phyloP scores from a whole-genome alignment of 2,113 vertebrate species.

The Mustela nigripes region DNA sequence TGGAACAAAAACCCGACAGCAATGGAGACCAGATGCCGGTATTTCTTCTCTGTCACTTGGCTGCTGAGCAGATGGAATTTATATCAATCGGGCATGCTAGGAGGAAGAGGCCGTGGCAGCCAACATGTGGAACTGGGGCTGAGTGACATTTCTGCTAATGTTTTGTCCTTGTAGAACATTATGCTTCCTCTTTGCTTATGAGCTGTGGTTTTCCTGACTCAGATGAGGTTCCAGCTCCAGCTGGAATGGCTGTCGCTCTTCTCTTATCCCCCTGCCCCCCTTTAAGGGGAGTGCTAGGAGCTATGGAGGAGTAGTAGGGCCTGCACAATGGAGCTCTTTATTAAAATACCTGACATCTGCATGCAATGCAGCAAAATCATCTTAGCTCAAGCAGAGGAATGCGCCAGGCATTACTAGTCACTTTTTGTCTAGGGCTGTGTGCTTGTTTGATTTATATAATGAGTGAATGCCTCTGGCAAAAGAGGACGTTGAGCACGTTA shows the following conservation, averaged over 20 bases:
- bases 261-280: conserved; percentile 82
- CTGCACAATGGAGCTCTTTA: conserved; percentile 94
- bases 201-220: conserved; percentile 99
- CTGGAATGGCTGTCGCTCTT: conserved; percentile 95
- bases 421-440: conserved; percentile 86
- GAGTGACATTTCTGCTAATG: conserved; percentile 99
- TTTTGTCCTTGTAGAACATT: conserved; percentile 99
- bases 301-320: conserved; percentile 85
- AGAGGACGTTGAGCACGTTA: conserved; percentile 84
- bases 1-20: conserved; percentile 94
- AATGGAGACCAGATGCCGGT: conserved; percentile 98
- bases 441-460: conserved; percentile 92
- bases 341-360: conserved; percentile 95
- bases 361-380: conserved; percentile 90
- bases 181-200: conserved; percentile 99
- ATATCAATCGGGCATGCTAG: conserved; percentile 95
- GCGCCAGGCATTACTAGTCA: conserved; percentile 89
- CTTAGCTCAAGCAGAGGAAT: conserved; percentile 89
- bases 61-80: conserved; percentile 99
- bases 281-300: conserved; percentile 88
- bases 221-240: conserved; percentile 97
- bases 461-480: conserved; percentile 89
- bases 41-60: conserved; percentile 97
- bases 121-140: conserved; percentile 98
- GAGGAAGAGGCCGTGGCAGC: conserved; percentile 93